These are phyloP conservation scores for Melitaea athalia DNA, from an alignment of 2,888 invertebrate species.

Conservation along the genomic window DNA sequence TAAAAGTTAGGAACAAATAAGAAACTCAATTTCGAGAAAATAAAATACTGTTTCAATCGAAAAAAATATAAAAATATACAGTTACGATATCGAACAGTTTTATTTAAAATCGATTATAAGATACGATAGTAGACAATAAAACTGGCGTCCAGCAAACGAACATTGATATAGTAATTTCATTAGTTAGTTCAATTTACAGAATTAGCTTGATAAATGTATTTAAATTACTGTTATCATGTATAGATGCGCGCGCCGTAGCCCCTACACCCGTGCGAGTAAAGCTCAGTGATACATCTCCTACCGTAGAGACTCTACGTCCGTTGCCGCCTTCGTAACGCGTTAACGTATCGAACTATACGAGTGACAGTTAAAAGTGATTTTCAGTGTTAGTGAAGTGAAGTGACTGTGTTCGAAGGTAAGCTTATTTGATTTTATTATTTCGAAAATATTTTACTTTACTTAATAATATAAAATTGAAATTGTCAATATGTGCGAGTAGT, in stretches of 20 bases:
- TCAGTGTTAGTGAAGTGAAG: constrained; percentile 41
- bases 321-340: constrained; percentile 15
- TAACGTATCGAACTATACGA: constrained; percentile 29
- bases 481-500: neutral
- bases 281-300: constrained; percentile 54
- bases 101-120: constrained; percentile 40
- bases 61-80: constrained; percentile 47
- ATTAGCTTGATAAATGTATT: constrained; percentile 79
- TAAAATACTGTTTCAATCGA: neutral
- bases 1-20: constrained; percentile 8
- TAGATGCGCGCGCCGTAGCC: constrained; percentile 76
- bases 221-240: constrained; percentile 74
- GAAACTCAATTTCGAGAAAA: neutral
- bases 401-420: constrained; percentile 36
- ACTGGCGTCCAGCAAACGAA: constrained; percentile 27
- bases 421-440: neutral
- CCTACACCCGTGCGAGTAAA: constrained; percentile 51
- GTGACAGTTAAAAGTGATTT: constrained; percentile 41
- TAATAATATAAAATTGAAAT: neutral
- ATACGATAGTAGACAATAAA: constrained; percentile 29
- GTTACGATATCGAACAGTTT: constrained; percentile 26
- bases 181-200: constrained; percentile 79
- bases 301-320: constrained; percentile 32
- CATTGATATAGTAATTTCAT: constrained; percentile 55
- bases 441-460: neutral